A percentile compares a stretch with the other conserved stretches of the same genome.
Evolutionary conservation across 2,797 vertebrate genomes (phyloP).

Genomic region (Sylvia borin): DNA sequence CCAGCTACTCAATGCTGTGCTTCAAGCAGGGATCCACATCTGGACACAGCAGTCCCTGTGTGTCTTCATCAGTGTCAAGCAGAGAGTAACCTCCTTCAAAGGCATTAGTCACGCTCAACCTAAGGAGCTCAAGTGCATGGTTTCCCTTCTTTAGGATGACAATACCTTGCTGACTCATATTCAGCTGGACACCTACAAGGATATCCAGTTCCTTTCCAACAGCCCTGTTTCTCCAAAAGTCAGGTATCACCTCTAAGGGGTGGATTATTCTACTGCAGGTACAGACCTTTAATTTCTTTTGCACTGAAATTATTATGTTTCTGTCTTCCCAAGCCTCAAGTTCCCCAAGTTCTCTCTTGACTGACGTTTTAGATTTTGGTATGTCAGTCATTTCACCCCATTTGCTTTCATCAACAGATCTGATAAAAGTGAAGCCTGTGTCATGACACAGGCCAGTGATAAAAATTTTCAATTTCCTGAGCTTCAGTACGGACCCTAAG

Average conservation of each 20-base stretch:
- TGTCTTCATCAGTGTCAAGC: background rate
- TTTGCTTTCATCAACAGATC: background rate
- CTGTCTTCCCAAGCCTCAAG: background rate
- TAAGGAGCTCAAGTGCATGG: background rate
- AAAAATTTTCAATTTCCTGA: background rate
- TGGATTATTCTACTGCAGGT: background rate
- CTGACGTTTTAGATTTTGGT: background rate
- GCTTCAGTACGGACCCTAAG: background rate
- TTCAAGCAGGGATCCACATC: background rate
- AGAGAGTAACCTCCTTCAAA: background rate
- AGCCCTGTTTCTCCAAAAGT: background rate
- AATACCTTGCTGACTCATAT: background rate
- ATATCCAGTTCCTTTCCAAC: background rate
- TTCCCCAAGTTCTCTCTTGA: background rate
- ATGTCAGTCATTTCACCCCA: background rate
- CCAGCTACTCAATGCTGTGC: background rate
- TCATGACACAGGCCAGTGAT: background rate
- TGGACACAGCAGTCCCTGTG: background rate
- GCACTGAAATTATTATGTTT: background rate
- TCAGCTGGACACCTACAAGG: background rate
- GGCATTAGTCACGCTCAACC: accelerated
- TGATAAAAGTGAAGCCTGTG: background rate
- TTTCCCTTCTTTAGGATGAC: background rate
- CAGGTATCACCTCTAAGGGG: background rate
- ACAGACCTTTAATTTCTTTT: background rate